phyloP scores from a whole-genome alignment of 2,113 vertebrate species.

The Cyprinodon brontotheroides region DNA sequence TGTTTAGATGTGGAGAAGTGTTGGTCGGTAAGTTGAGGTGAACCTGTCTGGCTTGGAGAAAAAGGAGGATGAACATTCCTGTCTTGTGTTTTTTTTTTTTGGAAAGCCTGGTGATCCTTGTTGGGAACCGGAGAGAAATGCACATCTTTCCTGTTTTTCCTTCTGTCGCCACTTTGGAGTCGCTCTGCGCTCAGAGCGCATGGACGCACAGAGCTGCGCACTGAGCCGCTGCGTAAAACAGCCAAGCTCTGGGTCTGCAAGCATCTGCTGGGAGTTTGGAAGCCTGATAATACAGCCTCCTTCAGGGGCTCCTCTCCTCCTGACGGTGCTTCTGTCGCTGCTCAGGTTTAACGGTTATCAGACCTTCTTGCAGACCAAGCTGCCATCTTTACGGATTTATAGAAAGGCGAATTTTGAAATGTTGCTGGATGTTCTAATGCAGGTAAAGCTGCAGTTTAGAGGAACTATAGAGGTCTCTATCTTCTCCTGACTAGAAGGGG shows the following conservation, averaged over 20 bases:
- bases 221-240: conserved; percentile 41
- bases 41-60: background rate
- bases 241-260: background rate
- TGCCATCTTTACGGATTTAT: background rate
- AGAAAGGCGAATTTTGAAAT: background rate
- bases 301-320: conserved; percentile 20
- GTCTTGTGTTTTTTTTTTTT: conserved; percentile 10
- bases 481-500: conserved; percentile 33
- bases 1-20: conserved; percentile 10
- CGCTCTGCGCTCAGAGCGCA: conserved; percentile 46
- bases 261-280: background rate
- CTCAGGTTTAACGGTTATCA: conserved; percentile 28
- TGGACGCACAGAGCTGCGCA: conserved; percentile 47
- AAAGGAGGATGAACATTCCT: conserved; percentile 9
- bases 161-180: conserved; percentile 46
- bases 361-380: background rate
- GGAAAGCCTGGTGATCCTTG: conserved; percentile 28
- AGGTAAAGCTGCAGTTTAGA: conserved; percentile 8
- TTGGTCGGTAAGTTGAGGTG: conserved; percentile 28
- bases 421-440: conserved; percentile 9
- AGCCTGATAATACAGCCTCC: background rate
- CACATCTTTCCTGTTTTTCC: background rate
- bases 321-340: conserved; percentile 16
- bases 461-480: conserved; percentile 36
- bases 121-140: background rate